A percentile compares a stretch with the other conserved stretches of the same genome.
Evolutionary conservation across 2,797 vertebrate species (phyloP).

Genomic region (Graptemys geographica): DNA sequence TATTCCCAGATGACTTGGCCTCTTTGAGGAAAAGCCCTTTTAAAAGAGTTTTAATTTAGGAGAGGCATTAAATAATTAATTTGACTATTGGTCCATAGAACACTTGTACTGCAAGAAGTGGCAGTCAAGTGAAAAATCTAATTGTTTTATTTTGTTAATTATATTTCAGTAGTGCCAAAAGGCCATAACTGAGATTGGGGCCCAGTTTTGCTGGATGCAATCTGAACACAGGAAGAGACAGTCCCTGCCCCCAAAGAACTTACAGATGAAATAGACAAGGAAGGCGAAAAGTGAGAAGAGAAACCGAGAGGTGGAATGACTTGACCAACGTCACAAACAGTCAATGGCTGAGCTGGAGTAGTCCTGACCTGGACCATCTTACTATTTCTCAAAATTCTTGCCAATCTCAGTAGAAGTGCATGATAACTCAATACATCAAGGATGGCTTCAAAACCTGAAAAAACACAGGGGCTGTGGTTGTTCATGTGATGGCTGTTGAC

Average conservation of each 20-base stretch:
- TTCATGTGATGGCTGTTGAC: too few relatives aligned
- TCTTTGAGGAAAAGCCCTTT: slow-evolving; percentile 62
- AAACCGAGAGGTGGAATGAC: not conserved
- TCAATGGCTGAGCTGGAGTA: not conserved
- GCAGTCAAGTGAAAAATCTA: slow-evolving; percentile 26
- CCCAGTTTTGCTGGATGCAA: not conserved
- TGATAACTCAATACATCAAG: too few relatives aligned
- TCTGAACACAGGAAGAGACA: not conserved
- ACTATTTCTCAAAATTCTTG: not conserved
- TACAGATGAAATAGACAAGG: not conserved
- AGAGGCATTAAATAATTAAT: not conserved
- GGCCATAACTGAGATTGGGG: not conserved
- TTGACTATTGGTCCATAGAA: not conserved
- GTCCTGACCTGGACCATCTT: not conserved
- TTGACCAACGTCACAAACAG: not conserved
- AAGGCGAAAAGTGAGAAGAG: not conserved
- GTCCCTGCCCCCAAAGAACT: not conserved
- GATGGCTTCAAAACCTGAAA: too few relatives aligned
- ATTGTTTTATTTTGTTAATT: too few relatives aligned
- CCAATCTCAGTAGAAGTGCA: too few relatives aligned
- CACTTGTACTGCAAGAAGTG: not conserved
- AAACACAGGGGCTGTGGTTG: too few relatives aligned
- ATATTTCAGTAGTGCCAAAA: not conserved
- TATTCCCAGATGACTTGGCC: slow-evolving; percentile 54
- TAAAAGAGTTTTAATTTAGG: slow-evolving; percentile 35